Base-by-base conservation (phyloP, 1,140 invertebrate species). In the Drosophila ironensis region DNA sequence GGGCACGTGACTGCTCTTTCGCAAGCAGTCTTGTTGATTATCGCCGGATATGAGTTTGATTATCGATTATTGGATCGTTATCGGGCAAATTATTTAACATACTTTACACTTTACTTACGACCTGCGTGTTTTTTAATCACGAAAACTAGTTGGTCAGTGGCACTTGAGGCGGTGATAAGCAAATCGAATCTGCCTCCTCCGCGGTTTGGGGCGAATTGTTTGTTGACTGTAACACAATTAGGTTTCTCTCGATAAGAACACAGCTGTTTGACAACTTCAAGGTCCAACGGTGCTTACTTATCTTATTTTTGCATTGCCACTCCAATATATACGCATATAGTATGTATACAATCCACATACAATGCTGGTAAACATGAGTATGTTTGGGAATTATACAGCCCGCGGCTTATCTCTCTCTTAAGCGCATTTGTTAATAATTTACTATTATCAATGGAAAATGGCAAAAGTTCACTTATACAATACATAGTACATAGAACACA, bases 191-290 rank as follows among this genome's bases (percentile, higher is more conserved):
- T 19, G 33, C 24, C 33, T 37, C 14, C 19, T 9, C 17, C 9
- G 20, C 3, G 7, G 3, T n/a, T n/a, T 22, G 6, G 4, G 11
- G 8, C 6, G 20, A 38, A 40, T 30, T 53, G 40, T 61, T 61
- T 61, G 40, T 30, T 54, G 61, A 24, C 27, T 67, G 45, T 42
- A 16, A 27, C 14, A 9, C 8, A 71, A 61, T 61, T 50, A 37
- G 44, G 45, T 47, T 61, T 38, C 6, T 16, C 40, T 14, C 33
- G 72, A 75, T 75, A 69, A 59, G 37, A 48, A 52, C 64, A 60
- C 78, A 82, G 78, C 80, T 82, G 78, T 82, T 84, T 53, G 54
- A 61, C 41, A 59, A 67, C 72, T 86, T 84, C 70, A 84, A 84
- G 80, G 80, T 84, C 54, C 70, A 71, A 40, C 48, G 41, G 41